Evolutionary conservation across 2,888 invertebrate genomes (phyloP), one percentile per base, ranked within the genome.

Genomic region (Charanyca ferruginea): DNA sequence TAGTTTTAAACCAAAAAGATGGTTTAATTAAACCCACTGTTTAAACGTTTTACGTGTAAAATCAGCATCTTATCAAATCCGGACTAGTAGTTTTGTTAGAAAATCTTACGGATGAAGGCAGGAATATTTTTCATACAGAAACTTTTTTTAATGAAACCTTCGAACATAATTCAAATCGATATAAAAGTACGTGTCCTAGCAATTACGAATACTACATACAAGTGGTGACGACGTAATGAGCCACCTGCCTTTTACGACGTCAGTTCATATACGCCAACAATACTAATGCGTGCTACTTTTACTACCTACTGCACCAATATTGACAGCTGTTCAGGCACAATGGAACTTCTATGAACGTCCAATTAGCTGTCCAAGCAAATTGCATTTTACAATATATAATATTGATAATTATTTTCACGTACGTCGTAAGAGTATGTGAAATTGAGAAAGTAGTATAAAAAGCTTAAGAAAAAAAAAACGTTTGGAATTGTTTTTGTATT

Each of bases 181-280:
- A 25, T 41, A 48, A 44, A 44, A 22, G 42, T 47, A 62, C 57
- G 52, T 49, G 47, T 48, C 25, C 44, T 69, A 52, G 42, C 45
- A 47, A 48, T 64, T 52, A 49, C 48, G 20, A 49, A 41, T 25
- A 48, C 28, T 55, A 55, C 44, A 16, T 47, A 55, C 55, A 57
- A 68, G 54, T 18, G 20, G 35, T 52, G 38, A 18, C 66, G 59
- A 63, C 60, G 65, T 62, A 42, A 66, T 16, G n/a, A 53, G 25
- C 55, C 79, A 77, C 66, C 78, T 80, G 80, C 64, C 47, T 44
- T 51, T 66, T 28, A 64, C 49, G 16, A 63, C 59, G 45, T 54
- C 44, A 61, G 52, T 32, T 38, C 38, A 49, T 41, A 45, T 60
- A 57, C 28, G 20, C 38, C 28, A 63, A 65, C 45, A 57, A 70